Evolutionary conservation across 2,888 invertebrate species (phyloP).

Genomic region (Athalia circularis): DNA sequence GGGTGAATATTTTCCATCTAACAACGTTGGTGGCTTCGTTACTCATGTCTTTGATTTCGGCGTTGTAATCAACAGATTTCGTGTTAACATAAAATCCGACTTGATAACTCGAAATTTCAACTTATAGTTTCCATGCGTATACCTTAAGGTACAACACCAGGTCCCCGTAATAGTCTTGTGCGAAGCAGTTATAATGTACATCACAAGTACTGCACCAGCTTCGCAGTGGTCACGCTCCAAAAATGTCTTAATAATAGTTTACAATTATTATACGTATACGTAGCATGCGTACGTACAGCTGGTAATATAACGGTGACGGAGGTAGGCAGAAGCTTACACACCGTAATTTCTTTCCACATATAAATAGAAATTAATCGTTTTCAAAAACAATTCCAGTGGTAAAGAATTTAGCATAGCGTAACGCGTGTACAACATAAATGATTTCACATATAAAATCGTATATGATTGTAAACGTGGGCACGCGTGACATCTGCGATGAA

Average conservation of each 20-base stretch:
- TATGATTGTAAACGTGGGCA: no score
- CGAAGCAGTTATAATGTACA: background rate
- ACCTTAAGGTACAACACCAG: background rate
- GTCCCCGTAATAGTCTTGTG: no score
- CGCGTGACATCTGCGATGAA: no score
- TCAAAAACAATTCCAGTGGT: no score
- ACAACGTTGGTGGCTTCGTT: background rate
- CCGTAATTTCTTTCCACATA: slow-evolving; percentile 19
- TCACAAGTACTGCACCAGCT: slow-evolving; percentile 47
- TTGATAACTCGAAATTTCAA: no score
- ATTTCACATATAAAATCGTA: no score
- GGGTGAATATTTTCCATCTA: background rate
- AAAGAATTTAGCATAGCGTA: background rate
- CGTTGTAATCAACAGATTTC: no score
- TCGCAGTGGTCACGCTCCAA: slow-evolving; percentile 70
- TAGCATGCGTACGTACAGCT: no score
- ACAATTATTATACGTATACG: slow-evolving; percentile 64
- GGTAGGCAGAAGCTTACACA: background rate
- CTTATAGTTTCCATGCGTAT: background rate
- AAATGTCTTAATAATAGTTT: slow-evolving; percentile 70
- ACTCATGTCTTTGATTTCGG: background rate
- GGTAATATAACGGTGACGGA: no score
- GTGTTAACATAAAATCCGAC: no score
- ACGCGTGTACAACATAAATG: background rate
- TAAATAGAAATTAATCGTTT: no score